Conservation (phyloP, 2,797 vertebrate species). For the Thamnophis elegans region DNA sequence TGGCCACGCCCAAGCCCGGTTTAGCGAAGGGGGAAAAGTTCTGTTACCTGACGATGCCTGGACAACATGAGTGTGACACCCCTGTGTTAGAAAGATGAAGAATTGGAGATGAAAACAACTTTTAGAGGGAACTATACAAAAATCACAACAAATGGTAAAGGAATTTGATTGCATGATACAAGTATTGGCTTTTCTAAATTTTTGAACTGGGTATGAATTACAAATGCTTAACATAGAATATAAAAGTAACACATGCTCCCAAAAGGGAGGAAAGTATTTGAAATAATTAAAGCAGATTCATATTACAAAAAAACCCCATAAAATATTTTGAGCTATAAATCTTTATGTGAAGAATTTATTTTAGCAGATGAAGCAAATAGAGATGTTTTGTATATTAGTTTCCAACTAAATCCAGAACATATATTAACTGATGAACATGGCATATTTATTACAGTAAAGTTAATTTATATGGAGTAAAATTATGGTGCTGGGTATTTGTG, state of each 20-base stretch:
- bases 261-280: neutral
- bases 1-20: no score
- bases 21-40: no score
- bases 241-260: neutral
- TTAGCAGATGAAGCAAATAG: neutral
- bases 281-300: neutral
- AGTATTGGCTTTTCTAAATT: neutral
- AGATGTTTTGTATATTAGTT: neutral
- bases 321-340: neutral
- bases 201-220: neutral
- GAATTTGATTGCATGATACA: neutral
- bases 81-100: no score
- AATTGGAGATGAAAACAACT: neutral
- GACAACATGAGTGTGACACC: no score
- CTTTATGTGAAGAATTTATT: neutral
- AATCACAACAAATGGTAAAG: neutral
- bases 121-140: neutral
- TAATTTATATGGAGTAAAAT: neutral
- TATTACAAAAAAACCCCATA: neutral
- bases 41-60: no score
- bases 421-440: neutral
- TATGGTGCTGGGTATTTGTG: neutral
- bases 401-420: neutral
- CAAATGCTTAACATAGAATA: no score
- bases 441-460: no score